Evolutionary conservation across 2,797 vertebrate genomes (phyloP), one percentile per base, ranked within the genome.

Genomic region (Borostomias antarcticus): DNA sequence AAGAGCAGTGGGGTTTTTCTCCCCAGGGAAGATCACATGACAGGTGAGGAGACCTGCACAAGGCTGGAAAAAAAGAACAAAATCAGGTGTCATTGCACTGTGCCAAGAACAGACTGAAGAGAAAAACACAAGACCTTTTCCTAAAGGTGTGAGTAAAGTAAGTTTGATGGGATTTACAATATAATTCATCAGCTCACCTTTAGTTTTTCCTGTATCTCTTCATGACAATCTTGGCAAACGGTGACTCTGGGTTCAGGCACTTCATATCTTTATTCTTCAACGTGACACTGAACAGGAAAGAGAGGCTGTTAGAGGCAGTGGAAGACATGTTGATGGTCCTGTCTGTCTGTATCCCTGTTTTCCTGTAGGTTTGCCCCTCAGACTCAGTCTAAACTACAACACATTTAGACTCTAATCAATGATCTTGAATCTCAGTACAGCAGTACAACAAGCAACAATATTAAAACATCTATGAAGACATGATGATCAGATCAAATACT

Each of bases 401-500:
- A 9, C 19, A 35, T 47, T 40, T 59, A 43, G 43, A 19, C 47
- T 17, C 30, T n/a, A n/a, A n/a, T n/a, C n/a, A n/a, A n/a, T n/a
- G n/a, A n/a, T n/a, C n/a, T n/a, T n/a, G n/a, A n/a, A n/a, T n/a
- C n/a, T n/a, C n/a, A n/a, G n/a, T n/a, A n/a, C n/a, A n/a, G n/a
- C n/a, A n/a, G n/a, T n/a, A n/a, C n/a, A n/a, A n/a, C n/a, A n/a
- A n/a, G n/a, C n/a, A n/a, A 60, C 66, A 37, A 33, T 56, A 19
- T 33, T 28, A 5, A 35, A 4, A 9, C 9, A 35, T 4, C 4
- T 4, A 35, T 35, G 32, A 35, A 4, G 4, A 4, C 4, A 35
- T 19, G 11, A 1, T 7, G n/a, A 19, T 57, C 33, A 35, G 63
- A 66, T 59, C 35, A 15, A 17, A 17, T 40, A 65, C 69, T 68